Evolutionary conservation across 1,140 invertebrate species (phyloP).

Genomic region (Magallana gigas): DNA sequence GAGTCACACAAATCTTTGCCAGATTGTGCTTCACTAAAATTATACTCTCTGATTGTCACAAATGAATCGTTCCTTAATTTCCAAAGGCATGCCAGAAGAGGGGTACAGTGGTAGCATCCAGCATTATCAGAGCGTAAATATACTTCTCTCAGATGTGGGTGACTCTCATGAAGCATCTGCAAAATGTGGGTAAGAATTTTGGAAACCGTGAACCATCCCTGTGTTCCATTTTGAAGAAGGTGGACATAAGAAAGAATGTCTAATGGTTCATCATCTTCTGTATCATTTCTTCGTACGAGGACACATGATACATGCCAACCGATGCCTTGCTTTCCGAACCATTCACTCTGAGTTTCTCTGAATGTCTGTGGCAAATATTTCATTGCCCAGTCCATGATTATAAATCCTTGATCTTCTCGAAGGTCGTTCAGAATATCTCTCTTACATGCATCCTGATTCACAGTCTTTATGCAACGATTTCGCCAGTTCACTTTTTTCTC

Average conservation of each 20-base stretch:
- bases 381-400: too few species aligned
- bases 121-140: conserved; percentile 44
- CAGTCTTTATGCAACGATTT: conserved; percentile 29
- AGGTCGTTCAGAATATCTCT: conserved; percentile 16
- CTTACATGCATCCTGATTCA: conserved; percentile 32
- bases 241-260: not conserved
- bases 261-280: conserved; percentile 4
- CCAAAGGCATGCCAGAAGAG: too few species aligned
- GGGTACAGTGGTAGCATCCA: conserved; percentile 42
- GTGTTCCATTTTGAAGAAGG: not conserved
- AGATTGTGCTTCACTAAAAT: too few species aligned
- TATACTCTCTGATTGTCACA: too few species aligned
- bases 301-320: conserved; percentile 19
- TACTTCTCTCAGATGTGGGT: not conserved
- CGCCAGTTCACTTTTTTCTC: conserved; percentile 2
- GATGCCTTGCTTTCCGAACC: conserved; percentile 22
- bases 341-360: conserved; percentile 29
- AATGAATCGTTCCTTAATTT: too few species aligned
- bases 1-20: too few species aligned
- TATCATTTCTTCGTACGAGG: not conserved
- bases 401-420: too few species aligned
- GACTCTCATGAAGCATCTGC: conserved; percentile 1
- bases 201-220: not conserved
- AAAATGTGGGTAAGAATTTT: not conserved
- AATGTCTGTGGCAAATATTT: conserved; percentile 39